Evolutionary conservation across 2,797 vertebrate genomes (phyloP).

Genomic region (Rhinella marina): DNA sequence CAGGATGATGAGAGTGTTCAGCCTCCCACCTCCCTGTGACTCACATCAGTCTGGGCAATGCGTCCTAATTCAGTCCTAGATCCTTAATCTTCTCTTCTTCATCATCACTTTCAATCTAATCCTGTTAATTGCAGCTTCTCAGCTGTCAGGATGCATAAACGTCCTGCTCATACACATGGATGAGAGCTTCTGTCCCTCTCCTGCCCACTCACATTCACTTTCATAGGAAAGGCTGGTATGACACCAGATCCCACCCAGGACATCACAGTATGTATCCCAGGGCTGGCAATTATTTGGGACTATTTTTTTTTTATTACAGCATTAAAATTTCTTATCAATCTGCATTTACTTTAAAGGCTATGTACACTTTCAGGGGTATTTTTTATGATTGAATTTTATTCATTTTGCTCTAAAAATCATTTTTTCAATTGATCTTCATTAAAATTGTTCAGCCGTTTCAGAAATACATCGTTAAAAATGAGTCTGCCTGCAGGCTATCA

Average conservation of each 20-base stretch:
- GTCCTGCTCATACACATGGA: background rate
- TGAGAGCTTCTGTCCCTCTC: background rate
- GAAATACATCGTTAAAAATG: too few species aligned
- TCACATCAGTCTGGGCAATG: background rate
- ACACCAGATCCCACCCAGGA: background rate
- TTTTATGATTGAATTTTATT: too few species aligned
- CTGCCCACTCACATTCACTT: background rate
- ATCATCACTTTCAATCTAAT: conserved; percentile 23
- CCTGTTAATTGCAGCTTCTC: conserved; percentile 33
- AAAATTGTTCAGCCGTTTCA: too few species aligned
- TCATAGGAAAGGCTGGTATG: background rate
- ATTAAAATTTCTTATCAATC: too few species aligned
- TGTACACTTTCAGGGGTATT: too few species aligned
- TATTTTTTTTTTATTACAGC: too few species aligned
- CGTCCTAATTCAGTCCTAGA: background rate
- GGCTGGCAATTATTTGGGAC: background rate
- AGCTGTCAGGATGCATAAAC: conserved; percentile 8
- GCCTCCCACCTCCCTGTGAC: background rate
- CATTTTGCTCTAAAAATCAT: too few species aligned
- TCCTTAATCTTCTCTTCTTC: conserved; percentile 1
- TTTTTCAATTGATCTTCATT: too few species aligned
- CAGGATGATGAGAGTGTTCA: too few species aligned
- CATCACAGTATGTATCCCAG: background rate
- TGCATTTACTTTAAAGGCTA: too few species aligned
- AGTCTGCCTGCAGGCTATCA: too few species aligned